Evolutionary conservation across 2,888 invertebrate species (phyloP).

Genomic region (Sclerodermus sp.): DNA sequence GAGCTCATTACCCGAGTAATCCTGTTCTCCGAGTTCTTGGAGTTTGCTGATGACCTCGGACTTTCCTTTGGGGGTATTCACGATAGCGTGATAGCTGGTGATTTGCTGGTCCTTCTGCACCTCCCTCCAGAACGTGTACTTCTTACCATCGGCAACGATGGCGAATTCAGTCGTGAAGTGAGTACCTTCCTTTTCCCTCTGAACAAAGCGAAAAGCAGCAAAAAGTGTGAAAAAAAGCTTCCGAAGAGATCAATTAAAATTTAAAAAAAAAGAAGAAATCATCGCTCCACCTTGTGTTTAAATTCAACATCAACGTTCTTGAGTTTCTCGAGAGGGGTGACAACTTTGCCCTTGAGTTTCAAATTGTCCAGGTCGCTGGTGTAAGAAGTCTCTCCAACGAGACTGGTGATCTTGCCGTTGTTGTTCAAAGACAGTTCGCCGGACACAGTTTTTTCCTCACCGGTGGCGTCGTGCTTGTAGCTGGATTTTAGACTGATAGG

Average conservation of each 20-base stretch:
- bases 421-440: constrained; percentile 29
- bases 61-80: constrained; percentile 61
- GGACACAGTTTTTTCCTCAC: constrained; percentile 38
- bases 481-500: constrained; percentile 26
- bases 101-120: constrained; percentile 61
- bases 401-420: constrained; percentile 36
- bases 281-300: constrained; percentile 42
- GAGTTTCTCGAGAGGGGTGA: constrained; percentile 19
- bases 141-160: constrained; percentile 63
- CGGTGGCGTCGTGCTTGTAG: constrained; percentile 57
- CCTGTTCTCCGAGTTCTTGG: constrained; percentile 61
- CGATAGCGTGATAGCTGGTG: constrained; percentile 57
- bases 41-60: constrained; percentile 57
- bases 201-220: constrained; percentile 15
- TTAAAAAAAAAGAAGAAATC: background rate
- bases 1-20: constrained; percentile 60
- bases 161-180: constrained; percentile 52
- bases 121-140: constrained; percentile 63
- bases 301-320: constrained; percentile 43
- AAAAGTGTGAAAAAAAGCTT: background rate
- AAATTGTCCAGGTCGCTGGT: constrained; percentile 28
- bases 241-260: background rate
- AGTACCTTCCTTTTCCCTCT: constrained; percentile 37
- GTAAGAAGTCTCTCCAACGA: constrained; percentile 28
- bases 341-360: constrained; percentile 34